Evolutionary conservation across 1,140 invertebrate species (phyloP).

Genomic region (Bombus affinis): DNA sequence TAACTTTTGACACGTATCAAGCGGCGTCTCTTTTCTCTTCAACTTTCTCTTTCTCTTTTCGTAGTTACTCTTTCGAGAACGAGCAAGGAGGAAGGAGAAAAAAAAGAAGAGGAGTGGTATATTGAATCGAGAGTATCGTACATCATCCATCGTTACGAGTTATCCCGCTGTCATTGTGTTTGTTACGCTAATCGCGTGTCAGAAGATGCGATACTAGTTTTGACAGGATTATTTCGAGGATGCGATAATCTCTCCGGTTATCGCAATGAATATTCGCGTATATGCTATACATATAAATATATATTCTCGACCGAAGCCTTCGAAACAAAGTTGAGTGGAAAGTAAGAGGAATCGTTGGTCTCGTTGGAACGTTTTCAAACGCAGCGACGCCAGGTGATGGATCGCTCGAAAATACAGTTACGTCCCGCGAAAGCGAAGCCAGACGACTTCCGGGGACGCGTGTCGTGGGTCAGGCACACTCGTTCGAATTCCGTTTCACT

Average conservation of each 20-base stretch:
- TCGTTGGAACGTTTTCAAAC: slow-evolving; percentile 22
- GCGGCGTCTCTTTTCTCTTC: neutral
- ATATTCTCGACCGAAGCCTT: neutral
- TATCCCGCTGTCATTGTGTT: slow-evolving; percentile 19
- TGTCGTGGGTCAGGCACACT: neutral
- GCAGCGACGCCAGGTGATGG: slow-evolving; percentile 21
- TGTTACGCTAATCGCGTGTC: slow-evolving; percentile 29
- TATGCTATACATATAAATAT: too few relatives aligned
- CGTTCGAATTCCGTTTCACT: slow-evolving; percentile 30
- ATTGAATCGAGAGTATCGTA: slow-evolving; percentile 29
- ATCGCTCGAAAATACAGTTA: slow-evolving; percentile 30
- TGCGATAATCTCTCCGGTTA: too few relatives aligned
- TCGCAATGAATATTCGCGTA: too few relatives aligned
- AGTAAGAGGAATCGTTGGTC: neutral
- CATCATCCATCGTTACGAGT: slow-evolving; percentile 24
- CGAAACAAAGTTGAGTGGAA: neutral
- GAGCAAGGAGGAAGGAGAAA: too few relatives aligned
- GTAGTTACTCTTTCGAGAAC: neutral
- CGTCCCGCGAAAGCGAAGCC: slow-evolving; percentile 18
- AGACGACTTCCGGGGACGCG: slow-evolving; percentile 20
- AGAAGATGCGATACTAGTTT: neutral
- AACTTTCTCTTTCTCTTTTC: too few relatives aligned
- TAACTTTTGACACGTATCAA: slow-evolving; percentile 54
- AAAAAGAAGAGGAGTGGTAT: neutral
- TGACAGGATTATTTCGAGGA: neutral